phyloP scores from a whole-genome alignment of 2,797 vertebrate species.

The Coluber constrictor region DNA sequence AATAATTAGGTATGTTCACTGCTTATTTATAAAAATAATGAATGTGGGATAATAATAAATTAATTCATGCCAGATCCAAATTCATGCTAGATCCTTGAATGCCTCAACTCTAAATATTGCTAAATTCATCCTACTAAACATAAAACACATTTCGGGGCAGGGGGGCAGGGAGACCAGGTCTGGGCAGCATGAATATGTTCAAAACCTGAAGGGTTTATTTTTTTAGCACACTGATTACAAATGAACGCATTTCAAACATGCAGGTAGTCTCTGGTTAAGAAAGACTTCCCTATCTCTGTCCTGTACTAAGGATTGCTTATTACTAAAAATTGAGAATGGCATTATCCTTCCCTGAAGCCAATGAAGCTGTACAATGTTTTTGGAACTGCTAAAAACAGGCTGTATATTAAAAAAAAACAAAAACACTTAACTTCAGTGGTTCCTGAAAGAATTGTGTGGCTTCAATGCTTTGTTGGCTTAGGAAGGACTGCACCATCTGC shows the following conservation, averaged over 20 bases:
- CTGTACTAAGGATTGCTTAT: too few relatives aligned
- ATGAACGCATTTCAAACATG: neutral
- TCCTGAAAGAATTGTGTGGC: neutral
- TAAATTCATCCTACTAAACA: neutral
- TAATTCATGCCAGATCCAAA: neutral
- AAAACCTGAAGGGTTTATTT: neutral
- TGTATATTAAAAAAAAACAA: neutral
- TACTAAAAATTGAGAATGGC: too few relatives aligned
- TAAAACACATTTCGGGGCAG: neutral
- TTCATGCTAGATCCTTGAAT: neutral
- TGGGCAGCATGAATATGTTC: neutral
- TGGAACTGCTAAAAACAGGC: too few relatives aligned
- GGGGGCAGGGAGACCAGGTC: too few relatives aligned
- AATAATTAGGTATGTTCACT: too few relatives aligned
- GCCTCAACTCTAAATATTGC: neutral
- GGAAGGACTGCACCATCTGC: neutral
- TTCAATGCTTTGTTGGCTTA: neutral
- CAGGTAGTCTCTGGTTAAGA: too few relatives aligned
- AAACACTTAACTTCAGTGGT: neutral
- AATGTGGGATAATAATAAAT: too few relatives aligned
- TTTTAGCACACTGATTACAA: neutral
- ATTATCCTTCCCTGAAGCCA: too few relatives aligned
- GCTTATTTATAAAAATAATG: too few relatives aligned
- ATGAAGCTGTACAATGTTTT: too few relatives aligned
- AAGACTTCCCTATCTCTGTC: too few relatives aligned